Conservation (phyloP, 2,888 invertebrate genomes). For the Thymelicus lineola region DNA sequence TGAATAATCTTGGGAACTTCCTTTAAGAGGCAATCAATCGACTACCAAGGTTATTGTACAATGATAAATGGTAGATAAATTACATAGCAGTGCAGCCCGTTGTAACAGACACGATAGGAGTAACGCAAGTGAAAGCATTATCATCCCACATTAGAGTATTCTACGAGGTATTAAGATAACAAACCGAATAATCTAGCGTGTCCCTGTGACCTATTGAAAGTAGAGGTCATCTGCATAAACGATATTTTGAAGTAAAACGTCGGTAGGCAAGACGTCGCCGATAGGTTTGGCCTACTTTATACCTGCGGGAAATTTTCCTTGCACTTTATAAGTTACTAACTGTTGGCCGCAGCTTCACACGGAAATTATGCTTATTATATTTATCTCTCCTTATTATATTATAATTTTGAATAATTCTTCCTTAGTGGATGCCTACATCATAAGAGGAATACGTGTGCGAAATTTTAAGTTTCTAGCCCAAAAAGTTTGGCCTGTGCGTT, state of each 20-base stretch:
- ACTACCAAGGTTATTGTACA: conserved; percentile 60
- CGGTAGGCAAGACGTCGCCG: conserved; percentile 11
- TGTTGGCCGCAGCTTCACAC: too few relatives aligned
- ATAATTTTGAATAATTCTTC: too few relatives aligned
- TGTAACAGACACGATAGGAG: conserved; percentile 29
- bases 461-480: too few relatives aligned
- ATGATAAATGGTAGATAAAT: conserved; percentile 64
- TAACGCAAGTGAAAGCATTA: conserved; percentile 50
- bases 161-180: conserved; percentile 49
- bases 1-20: conserved; percentile 70
- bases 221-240: conserved; percentile 61
- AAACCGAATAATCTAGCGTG: conserved; percentile 53
- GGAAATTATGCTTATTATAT: too few relatives aligned
- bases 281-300: conserved; percentile 50
- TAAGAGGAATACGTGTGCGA: too few relatives aligned
- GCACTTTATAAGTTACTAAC: background rate
- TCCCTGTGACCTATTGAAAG: conserved; percentile 65
- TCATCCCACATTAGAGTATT: conserved; percentile 39
- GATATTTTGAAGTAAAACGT: conserved; percentile 52
- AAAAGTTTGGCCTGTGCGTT: too few relatives aligned
- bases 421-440: too few relatives aligned
- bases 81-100: conserved; percentile 42
- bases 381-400: too few relatives aligned
- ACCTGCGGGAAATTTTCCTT: background rate
- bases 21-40: conserved; percentile 68